A percentile compares a stretch with the other conserved stretches of the same genome.
phyloP scores from a whole-genome alignment of 2,113 vertebrate species.

The Coptodon bakossiorum region DNA sequence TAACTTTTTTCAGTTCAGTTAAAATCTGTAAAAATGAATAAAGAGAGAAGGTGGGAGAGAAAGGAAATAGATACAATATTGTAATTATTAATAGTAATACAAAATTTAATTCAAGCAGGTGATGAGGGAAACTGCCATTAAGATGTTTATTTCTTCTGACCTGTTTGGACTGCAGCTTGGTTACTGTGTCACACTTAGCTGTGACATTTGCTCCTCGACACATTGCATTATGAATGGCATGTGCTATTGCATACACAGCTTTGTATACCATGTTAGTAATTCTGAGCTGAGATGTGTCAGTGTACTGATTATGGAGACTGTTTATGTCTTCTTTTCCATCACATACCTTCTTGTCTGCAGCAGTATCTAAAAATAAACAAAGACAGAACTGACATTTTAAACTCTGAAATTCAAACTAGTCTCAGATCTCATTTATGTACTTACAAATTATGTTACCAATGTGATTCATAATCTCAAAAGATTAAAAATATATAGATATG shows the following conservation, averaged over 20 bases:
- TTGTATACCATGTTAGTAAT: neutral
- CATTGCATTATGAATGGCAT: neutral
- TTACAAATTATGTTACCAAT: neutral
- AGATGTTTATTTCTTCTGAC: slow-evolving; percentile 2
- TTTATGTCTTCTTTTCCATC: slow-evolving; percentile 54
- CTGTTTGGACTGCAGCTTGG: slow-evolving; percentile 28
- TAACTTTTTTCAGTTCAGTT: slow-evolving; percentile 30
- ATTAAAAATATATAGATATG: too few species aligned
- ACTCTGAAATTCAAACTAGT: too few species aligned
- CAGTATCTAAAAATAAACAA: neutral
- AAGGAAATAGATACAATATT: fast-evolving
- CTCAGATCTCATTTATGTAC: neutral
- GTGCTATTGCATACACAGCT: neutral
- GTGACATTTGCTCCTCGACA: fast-evolving
- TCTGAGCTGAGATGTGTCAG: slow-evolving; percentile 51
- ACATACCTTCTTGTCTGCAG: neutral
- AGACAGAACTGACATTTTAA: neutral
- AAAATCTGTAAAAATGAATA: slow-evolving; percentile 18
- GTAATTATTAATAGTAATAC: neutral
- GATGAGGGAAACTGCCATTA: neutral
- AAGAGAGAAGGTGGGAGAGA: fast-evolving
- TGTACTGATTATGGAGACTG: slow-evolving; percentile 42
- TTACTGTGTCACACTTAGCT: neutral
- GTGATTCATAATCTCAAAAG: too few species aligned
- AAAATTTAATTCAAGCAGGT: fast-evolving